Conservation (phyloP, 2,888 invertebrate species). For the Dioctria linearis region DNA sequence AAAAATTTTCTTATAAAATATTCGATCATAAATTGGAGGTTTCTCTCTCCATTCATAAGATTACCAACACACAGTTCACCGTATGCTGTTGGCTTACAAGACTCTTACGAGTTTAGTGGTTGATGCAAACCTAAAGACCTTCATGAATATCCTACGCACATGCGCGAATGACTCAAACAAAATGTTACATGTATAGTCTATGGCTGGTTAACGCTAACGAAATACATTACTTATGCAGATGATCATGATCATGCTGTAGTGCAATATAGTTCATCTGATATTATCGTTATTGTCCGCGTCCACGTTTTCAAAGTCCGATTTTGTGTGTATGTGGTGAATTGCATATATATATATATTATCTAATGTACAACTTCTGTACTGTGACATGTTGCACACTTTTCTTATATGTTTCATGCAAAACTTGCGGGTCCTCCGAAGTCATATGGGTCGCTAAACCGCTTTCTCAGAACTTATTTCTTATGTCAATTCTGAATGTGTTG, state of each 20-base stretch:
- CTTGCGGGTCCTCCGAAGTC: neutral
- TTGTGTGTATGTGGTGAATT: neutral
- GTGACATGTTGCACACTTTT: slow-evolving; percentile 5
- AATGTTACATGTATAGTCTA: neutral
- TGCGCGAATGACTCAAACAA: slow-evolving; percentile 13
- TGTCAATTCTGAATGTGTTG: neutral
- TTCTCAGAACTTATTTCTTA: too few relatives aligned
- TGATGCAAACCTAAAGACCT: slow-evolving; percentile 13
- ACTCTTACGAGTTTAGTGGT: too few relatives aligned
- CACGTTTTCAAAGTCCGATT: too few relatives aligned
- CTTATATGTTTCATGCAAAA: slow-evolving; percentile 13
- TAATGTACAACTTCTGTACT: neutral
- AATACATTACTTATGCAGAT: too few relatives aligned
- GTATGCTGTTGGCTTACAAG: neutral
- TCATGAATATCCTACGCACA: slow-evolving; percentile 43
- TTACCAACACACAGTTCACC: neutral
- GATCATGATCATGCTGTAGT: too few relatives aligned
- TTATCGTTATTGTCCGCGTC: too few relatives aligned
- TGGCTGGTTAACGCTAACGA: neutral
- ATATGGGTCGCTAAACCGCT: too few relatives aligned
- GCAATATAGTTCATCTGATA: too few relatives aligned
- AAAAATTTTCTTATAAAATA: slow-evolving; percentile 47
- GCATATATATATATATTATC: neutral
- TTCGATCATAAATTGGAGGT: slow-evolving; percentile 46
- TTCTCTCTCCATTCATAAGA: slow-evolving; percentile 50